Base-by-base conservation (phyloP, 2,113 vertebrate genomes). In the Periophthalmus modestus region DNA sequence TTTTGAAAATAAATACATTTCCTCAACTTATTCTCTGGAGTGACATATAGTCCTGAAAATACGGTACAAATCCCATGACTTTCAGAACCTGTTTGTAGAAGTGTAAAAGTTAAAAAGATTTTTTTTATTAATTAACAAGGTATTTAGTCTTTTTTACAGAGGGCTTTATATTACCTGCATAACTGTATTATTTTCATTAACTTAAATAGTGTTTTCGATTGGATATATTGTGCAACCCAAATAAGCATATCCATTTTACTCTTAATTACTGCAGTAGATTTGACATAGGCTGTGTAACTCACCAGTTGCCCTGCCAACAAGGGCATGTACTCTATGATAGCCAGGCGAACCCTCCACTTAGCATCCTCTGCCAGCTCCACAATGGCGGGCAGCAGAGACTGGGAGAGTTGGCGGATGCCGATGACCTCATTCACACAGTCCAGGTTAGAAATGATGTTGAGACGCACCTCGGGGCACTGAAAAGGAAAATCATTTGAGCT, bases 341-440 rank as follows among this genome's bases (percentile, higher is more conserved):
- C 96, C 23, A 97, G 91, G 7, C 95, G 93, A 55, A 96, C 96
- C 84, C 96, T 92, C 96, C 96, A 97, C 88, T 97, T 95, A n/a
- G 96, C 94, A 52, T 96, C 96, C 86, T 96, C 96, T 4, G 96
- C 96, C 80, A 97, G 90, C 81, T 97, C 95, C 81, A 97, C 95
- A 15, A 97, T 95, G 79, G 96, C 96, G 2, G 96, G 95, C 87
- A 96, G 92, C 72, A 97, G 94, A 1, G 95, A 96, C 91, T 97
- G 95, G 52, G 95, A 97, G 61, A 97, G 95, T 88, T 97, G 96
- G 21, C 93, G 92, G 73, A 96, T 96, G 61, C 96, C 96, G 59
- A 97, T 96, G 82, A 96, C 96, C 87, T 97, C 96, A 48, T 96
- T 97, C 61, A 97, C 95, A 82, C 95, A 96, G 85, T 96, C 95